Base-by-base conservation (phyloP, 2,113 vertebrate genomes). In the Recurvirostra avosetta region DNA sequence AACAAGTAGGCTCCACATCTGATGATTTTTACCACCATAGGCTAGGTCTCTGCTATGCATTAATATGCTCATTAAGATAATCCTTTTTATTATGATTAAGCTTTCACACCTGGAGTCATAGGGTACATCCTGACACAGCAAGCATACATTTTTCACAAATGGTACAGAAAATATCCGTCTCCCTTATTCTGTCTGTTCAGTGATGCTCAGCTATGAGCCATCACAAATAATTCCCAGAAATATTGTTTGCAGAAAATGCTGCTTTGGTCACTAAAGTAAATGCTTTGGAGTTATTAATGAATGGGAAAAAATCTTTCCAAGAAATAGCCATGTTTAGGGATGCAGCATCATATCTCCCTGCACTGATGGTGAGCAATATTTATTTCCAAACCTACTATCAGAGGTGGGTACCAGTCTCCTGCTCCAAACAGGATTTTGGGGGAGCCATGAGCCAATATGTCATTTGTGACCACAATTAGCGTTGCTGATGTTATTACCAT, bases 371-470 rank as follows among this genome's bases (percentile, higher is more conserved):
- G 43, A 27, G 8, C 12, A n/a, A 4, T 41, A 50, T 63, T 67
- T 68, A 5, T 55, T 75, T 50, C 59, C 71, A 78, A 65, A 49
- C 4, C 5, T 43, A 0, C 13, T n/a, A 0, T 17, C 62, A 67
- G n/a, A 15, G 9, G 9, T 9, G 22, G 36, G 15, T 53, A 34
- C 11, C 32, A 25, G 5, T 5, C 11, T 38, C 19, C 11, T 29
- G 11, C 59, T 79, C 34, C 55, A 87, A 43, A 26, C 4, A 32
- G 15, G 19, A 9, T 22, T 95, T 34, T 30, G n/a, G 43, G 32
- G 58, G 13, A 80, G 0, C 50, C n/a, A 32, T 0, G 0, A 38
- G 14, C 20, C 72, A n/a, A 4, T 14, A 18, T 6, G 7, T 9
- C 2, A 18, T 92, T 76, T 20, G 9, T 66, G 65, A 41, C 25